phyloP scores from a whole-genome alignment of 2,797 vertebrate genomes.

The Microctenopoma lineatum region DNA sequence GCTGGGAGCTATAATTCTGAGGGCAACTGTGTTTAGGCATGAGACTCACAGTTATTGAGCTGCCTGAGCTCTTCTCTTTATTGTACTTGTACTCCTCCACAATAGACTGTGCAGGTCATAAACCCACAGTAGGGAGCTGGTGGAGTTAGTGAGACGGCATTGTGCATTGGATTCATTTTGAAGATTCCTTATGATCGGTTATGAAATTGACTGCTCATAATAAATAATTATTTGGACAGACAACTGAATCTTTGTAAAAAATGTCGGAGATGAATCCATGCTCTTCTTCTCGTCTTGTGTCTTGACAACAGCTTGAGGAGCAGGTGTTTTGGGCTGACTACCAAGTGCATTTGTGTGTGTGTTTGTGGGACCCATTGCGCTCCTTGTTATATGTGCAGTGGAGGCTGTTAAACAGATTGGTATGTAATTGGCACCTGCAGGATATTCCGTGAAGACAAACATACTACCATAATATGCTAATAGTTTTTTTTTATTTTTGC shows the following conservation, averaged over 20 bases:
- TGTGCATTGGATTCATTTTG: background rate
- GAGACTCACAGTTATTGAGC: background rate
- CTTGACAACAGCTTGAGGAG: too few species aligned
- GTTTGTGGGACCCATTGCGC: too few species aligned
- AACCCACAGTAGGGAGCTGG: background rate
- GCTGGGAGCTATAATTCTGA: background rate
- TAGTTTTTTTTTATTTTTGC: too few species aligned
- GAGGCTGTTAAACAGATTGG: too few species aligned
- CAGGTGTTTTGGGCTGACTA: too few species aligned
- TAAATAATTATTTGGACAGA: background rate
- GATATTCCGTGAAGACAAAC: too few species aligned
- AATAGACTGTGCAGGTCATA: background rate
- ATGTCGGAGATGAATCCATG: background rate
- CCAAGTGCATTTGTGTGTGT: too few species aligned
- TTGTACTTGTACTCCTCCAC: slow-evolving; percentile 17
- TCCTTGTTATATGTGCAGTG: too few species aligned
- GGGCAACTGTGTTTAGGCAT: slow-evolving; percentile 1
- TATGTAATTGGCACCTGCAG: too few species aligned
- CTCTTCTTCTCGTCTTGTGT: background rate
- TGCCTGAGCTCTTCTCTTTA: slow-evolving; percentile 4
- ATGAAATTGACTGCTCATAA: background rate
- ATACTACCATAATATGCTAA: too few species aligned
- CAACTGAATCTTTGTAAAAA: background rate
- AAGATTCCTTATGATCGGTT: background rate
- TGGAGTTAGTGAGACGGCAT: background rate